Base-by-base conservation (phyloP, 2,888 invertebrate genomes). In the Polyploca ridens region DNA sequence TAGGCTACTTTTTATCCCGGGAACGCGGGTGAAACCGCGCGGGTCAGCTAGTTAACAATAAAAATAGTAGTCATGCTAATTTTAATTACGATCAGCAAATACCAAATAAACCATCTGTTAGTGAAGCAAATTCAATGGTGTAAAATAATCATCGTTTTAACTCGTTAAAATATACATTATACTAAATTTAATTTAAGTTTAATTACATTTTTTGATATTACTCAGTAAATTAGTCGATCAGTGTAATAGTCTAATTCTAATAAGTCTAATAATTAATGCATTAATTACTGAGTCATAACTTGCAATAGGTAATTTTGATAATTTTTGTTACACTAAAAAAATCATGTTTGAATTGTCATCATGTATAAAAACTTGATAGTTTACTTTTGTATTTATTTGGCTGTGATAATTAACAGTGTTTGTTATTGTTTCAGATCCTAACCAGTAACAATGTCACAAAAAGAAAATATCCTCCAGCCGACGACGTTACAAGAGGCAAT, bases 401-500 rank as follows among this genome's bases (percentile, higher is more conserved):
- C 63, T 19, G 59, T 49, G 58, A 66, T 63, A n/a, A 61, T 72
- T 75, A 69, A 77, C 69, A 64, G 61, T 64, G 62, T 66, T 66
- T 80, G 76, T 72, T 75, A 76, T 83, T 75, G 76, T 88, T 90
- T 64, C 54, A 54, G 54, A 54, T 14, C 72, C 76, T 70, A 41
- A 71, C 72, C 73, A 70, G 68, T 69, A 76, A 82, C 71, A 72
- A 88, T 89, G 88, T 79, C 89, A 54, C 81, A 75, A 59, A 81
- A 77, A 76, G 89, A 89, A 79, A 87, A 87, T 74, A 75, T 87
- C 66, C 78, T 87, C 72, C 88, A 91, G 71, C 94, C 93, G 58
- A 78, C 89, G 69, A 88, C 91, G 63, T 76, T 94, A 64, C 94
- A 93, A 78, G 94, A 94, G 79, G 94, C 94, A 69, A 84, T 90